Evolutionary conservation across 2,888 invertebrate genomes (phyloP), one percentile per base, ranked within the genome.

Genomic region (Ophion obscuratus): DNA sequence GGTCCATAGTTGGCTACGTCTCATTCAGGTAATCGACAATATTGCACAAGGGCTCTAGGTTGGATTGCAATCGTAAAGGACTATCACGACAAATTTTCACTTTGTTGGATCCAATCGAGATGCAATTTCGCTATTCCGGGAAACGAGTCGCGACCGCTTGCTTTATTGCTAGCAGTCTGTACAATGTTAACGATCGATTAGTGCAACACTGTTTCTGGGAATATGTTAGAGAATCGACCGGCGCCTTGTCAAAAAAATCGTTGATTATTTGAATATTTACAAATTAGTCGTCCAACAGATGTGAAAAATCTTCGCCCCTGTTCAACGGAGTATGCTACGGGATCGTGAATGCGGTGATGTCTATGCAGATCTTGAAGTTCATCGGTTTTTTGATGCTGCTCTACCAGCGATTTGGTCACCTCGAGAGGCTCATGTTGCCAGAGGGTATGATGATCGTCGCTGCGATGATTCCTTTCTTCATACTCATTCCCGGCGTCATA

Each of bases 361-460:
- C 88, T 10, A 87, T 88, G 83, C 91, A 91, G 75, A 70, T 91
- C 11, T 36, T 91, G 47, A 90, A 89, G 66, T 91, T 91, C 83
- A 77, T 84, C 31, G 86, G 85, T 10, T 61, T 87, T 61, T 44
- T 88, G 61, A 64, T 74, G 24, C 81, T 89, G 14, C 79, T 89
- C 27, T 71, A 85, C n/a, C 81, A 79, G 70, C 83, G 88, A 62
- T 88, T 87, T 14, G 62, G 57, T 62, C 87, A 88, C 83, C 66
- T 89, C 14, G 79, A 87, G 64, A 47, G 71, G 83, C 24, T 87
- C 2, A 79, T 87, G 61, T 27, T 78, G 10, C 74, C 68, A 3
- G 68, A 68, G 57, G 84, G 81, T 82, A 81, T 7, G 40, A 40
- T 40, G 40, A 40, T 9, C 9, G 9, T 40, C 6, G 40, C 7